Percentiles rank a stretch among this genome's conserved stretches.
phyloP scores from a whole-genome alignment of 2,113 vertebrate genomes.

The Silurus glanis region DNA sequence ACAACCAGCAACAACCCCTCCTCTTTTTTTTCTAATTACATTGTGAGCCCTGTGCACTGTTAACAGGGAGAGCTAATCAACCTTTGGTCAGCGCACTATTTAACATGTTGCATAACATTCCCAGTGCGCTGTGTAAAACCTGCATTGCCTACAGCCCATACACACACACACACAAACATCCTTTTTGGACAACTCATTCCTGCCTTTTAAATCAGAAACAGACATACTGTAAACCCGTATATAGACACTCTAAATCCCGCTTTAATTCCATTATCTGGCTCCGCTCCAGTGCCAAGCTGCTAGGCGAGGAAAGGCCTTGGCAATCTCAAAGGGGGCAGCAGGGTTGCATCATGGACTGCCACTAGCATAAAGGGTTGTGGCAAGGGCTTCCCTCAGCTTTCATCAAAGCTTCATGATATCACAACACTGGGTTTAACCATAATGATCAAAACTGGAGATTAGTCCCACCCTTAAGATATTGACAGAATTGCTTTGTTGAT shows the following conservation, averaged over 20 bases:
- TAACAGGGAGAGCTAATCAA: slow-evolving; percentile 37
- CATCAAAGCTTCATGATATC: neutral
- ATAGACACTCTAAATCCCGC: slow-evolving; percentile 49
- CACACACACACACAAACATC: neutral
- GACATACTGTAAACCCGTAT: slow-evolving; percentile 6
- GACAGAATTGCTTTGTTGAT: neutral
- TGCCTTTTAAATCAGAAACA: slow-evolving; percentile 1
- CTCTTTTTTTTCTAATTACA: slow-evolving; percentile 21
- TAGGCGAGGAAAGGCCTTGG: slow-evolving; percentile 49
- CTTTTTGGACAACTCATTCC: neutral
- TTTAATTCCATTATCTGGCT: slow-evolving; percentile 53
- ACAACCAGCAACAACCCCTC: slow-evolving; percentile 32
- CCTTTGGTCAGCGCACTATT: slow-evolving; percentile 42
- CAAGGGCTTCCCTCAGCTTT: neutral
- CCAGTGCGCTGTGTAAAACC: slow-evolving; percentile 31
- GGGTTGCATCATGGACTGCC: slow-evolving; percentile 21
- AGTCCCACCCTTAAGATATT: neutral
- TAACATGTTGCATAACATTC: slow-evolving; percentile 53
- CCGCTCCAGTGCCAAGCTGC: slow-evolving; percentile 39
- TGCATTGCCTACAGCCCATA: slow-evolving; percentile 21
- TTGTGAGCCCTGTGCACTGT: slow-evolving; percentile 14
- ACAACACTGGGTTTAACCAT: neutral
- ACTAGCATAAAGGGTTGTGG: neutral
- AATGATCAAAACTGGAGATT: neutral
- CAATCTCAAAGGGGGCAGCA: slow-evolving; percentile 43